These are phyloP conservation scores for Aldrovandia affinis DNA, from an alignment of 2,797 vertebrate species.

Conservation along the genomic window DNA sequence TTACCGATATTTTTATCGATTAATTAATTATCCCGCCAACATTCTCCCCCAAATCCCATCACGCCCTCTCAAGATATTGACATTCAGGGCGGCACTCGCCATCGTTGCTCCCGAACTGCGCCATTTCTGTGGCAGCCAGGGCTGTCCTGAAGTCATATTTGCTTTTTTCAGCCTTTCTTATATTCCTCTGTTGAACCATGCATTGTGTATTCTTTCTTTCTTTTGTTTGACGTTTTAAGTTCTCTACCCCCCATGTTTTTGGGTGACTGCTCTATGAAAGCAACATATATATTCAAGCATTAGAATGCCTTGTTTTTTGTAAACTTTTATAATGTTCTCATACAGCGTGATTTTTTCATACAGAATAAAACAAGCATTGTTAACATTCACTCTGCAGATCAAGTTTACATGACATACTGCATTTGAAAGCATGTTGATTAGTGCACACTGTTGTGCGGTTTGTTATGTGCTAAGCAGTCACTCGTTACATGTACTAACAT, in stretches of 20 bases:
- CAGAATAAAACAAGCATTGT: neutral
- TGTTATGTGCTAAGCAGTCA: neutral
- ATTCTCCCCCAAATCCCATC: neutral
- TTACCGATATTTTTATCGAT: neutral
- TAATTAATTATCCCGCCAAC: neutral
- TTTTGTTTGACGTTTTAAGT: constrained; percentile 11
- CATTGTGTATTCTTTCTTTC: neutral
- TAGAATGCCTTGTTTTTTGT: neutral
- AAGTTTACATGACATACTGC: neutral
- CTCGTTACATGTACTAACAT: neutral
- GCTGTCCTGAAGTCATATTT: neutral
- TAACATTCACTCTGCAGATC: too few relatives aligned
- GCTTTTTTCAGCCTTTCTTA: neutral
- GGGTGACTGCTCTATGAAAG: neutral
- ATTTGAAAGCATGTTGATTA: neutral
- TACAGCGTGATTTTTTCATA: neutral
- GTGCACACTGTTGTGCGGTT: neutral
- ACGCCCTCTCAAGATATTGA: neutral
- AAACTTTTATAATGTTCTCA: neutral
- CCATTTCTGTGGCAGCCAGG: neutral
- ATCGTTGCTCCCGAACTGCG: neutral
- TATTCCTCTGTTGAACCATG: neutral
- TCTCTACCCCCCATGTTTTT: neutral
- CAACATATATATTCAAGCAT: neutral
- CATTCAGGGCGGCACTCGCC: neutral